Percentiles rank a stretch among this genome's conserved stretches.
Evolutionary conservation across 2,113 vertebrate genomes (phyloP).

Genomic region (Bubo blakistoni): DNA sequence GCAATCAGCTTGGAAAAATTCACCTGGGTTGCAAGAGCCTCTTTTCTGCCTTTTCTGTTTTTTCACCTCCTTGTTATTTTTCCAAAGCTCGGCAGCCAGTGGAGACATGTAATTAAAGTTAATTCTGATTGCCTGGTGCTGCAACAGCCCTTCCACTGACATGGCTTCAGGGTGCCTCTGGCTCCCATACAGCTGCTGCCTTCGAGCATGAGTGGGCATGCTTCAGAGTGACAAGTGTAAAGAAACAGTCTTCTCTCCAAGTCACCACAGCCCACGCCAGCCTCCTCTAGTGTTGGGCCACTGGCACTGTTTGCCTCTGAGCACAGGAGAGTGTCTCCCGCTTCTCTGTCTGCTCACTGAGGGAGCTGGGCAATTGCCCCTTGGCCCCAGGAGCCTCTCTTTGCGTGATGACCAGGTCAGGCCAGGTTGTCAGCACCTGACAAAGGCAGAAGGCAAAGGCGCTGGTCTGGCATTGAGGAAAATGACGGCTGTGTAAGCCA

Average conservation of each 20-base stretch:
- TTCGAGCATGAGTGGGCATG: accelerated
- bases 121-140: background rate
- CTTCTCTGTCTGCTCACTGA: background rate
- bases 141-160: background rate
- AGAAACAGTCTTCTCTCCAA: background rate
- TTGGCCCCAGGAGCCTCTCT: too few species aligned
- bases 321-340: background rate
- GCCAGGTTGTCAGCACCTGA: background rate
- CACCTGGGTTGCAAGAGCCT: conserved; percentile 28
- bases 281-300: background rate
- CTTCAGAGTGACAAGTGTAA: too few species aligned
- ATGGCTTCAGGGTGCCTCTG: background rate
- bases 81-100: background rate
- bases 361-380: background rate
- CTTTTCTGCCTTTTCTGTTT: background rate
- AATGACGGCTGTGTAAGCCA: background rate
- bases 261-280: background rate
- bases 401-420: background rate
- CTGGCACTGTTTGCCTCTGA: background rate
- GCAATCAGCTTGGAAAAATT: conserved; percentile 14
- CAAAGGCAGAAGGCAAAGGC: background rate
- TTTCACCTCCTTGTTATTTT: background rate
- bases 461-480: background rate
- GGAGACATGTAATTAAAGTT: background rate
- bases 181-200: background rate